These are phyloP conservation scores for Lophotriccus pileatus DNA, from an alignment of 2,797 vertebrate species.

Conservation along the genomic window DNA sequence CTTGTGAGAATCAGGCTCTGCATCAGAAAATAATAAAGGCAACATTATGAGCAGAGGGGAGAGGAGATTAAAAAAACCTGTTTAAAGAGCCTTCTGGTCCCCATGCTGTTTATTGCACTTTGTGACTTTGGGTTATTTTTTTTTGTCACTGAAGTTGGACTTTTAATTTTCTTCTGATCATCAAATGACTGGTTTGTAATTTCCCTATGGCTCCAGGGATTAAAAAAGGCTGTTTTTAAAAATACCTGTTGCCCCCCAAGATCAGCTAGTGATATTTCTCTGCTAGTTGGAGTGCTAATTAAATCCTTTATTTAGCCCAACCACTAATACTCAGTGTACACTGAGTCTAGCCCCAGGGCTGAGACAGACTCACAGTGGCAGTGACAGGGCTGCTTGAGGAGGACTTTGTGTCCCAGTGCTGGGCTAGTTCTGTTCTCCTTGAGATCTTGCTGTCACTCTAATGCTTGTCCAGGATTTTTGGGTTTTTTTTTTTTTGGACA, in stretches of 20 bases:
- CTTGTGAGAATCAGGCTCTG: slow-evolving; percentile 49
- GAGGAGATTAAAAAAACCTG: slow-evolving; percentile 61
- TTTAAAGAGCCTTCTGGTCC: slow-evolving; percentile 19
- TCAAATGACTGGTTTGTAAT: slow-evolving; percentile 3
- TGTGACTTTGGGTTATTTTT: slow-evolving; percentile 15
- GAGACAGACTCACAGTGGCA: not conserved
- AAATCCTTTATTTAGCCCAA: not conserved
- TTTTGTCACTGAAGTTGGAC: slow-evolving; percentile 1
- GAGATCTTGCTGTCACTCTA: not conserved
- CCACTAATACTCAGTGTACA: not conserved
- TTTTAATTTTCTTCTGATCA: slow-evolving; percentile 18
- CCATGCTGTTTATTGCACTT: slow-evolving; percentile 16
- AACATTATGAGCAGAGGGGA: slow-evolving; percentile 42
- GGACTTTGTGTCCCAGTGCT: not conserved
- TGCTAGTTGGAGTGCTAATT: not conserved
- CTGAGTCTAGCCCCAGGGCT: not conserved
- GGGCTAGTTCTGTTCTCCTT: not conserved
- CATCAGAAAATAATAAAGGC: slow-evolving; percentile 69
- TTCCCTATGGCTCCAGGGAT: not conserved
- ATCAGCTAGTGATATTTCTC: not conserved
- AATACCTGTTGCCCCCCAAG: not conserved
- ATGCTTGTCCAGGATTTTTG: not conserved
- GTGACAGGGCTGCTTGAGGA: not conserved
- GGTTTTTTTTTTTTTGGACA: not conserved
- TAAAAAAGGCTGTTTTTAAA: not conserved